phyloP scores from a whole-genome alignment of 2,797 vertebrate species.

The Gymnoscopelus microlampas region DNA sequence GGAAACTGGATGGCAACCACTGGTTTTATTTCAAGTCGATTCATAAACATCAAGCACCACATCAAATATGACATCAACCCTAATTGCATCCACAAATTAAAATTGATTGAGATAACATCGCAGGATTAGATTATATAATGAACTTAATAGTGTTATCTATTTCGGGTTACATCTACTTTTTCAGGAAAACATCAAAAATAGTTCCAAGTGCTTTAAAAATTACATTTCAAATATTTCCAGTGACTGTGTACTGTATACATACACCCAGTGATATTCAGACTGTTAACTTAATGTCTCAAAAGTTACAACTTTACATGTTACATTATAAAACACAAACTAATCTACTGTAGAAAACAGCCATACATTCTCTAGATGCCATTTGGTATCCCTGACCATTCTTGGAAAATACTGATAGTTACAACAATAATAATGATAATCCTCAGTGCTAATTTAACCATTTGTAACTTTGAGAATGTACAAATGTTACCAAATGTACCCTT shows the following conservation, averaged over 20 bases:
- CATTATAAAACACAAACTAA: constrained; percentile 49
- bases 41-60: constrained; percentile 28
- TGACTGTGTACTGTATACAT: constrained; percentile 1
- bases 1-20: background rate
- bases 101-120: background rate
- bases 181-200: constrained; percentile 57
- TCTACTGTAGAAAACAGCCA: constrained; percentile 51
- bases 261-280: constrained; percentile 42
- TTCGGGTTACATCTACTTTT: constrained; percentile 44
- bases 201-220: constrained; percentile 47
- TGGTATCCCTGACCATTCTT: constrained; percentile 27
- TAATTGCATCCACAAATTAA: background rate
- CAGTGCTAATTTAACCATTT: too few species aligned
- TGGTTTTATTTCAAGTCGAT: constrained; percentile 15
- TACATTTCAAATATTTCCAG: constrained; percentile 49
- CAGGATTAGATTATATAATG: constrained; percentile 21
- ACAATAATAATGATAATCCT: too few species aligned
- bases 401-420: too few species aligned
- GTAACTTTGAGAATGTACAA: too few species aligned
- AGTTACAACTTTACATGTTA: constrained; percentile 42
- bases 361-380: constrained; percentile 38
- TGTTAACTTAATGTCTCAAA: constrained; percentile 37
- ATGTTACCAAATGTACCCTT: too few species aligned
- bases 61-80: constrained; percentile 13
- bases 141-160: constrained; percentile 25